Conservation (phyloP, 2,113 vertebrate genomes). For the Mirza zaza region DNA sequence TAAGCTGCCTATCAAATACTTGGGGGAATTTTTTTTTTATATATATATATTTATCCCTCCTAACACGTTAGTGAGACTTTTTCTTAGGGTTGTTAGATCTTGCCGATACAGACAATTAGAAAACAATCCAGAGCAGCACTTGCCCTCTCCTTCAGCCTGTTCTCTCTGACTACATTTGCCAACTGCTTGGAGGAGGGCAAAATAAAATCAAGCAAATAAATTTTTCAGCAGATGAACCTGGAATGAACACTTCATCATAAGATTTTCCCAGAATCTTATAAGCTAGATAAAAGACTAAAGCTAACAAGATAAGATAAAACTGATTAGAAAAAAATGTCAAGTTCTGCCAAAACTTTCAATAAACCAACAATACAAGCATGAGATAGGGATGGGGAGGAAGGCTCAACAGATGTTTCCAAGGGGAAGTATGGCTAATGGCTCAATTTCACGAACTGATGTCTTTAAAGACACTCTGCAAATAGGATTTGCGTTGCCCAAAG, state of each 20-base stretch:
- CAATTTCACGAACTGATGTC: neutral
- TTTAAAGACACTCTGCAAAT: neutral
- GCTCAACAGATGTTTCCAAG: neutral
- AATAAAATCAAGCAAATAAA: neutral
- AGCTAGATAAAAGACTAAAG: neutral
- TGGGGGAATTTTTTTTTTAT: no score
- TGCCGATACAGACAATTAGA: neutral
- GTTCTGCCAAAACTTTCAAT: neutral
- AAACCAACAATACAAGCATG: neutral
- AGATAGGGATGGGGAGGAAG: neutral
- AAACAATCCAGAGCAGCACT: neutral
- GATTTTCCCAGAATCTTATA: neutral
- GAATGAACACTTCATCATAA: neutral
- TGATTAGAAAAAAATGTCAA: neutral
- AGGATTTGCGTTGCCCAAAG: neutral
- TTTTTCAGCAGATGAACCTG: neutral
- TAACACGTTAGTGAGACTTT: neutral
- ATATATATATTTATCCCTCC: neutral
- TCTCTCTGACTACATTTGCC: neutral
- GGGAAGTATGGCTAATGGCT: neutral
- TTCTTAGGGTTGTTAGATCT: neutral
- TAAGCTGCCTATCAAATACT: neutral
- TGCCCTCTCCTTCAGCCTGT: neutral
- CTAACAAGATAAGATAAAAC: neutral
- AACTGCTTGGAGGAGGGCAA: neutral